Conservation (phyloP, 2,797 vertebrate genomes). For the Sphaeramia orbicularis region DNA sequence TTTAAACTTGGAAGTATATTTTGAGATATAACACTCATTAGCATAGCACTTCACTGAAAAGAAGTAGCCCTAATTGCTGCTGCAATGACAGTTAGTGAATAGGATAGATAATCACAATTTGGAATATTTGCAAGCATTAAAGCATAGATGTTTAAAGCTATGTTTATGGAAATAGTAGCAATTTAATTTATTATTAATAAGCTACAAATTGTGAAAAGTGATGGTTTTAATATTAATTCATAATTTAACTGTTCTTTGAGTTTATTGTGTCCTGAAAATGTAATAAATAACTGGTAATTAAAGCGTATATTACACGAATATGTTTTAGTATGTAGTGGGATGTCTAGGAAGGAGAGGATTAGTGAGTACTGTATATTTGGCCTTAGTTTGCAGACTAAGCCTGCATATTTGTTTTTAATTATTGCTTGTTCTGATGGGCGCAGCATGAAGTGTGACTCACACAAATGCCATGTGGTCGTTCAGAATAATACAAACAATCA, state of each 20-base stretch:
- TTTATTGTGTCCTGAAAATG: slow-evolving; percentile 48
- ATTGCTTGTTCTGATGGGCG: slow-evolving; percentile 79
- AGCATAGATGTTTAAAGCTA: slow-evolving; percentile 38
- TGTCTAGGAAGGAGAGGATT: slow-evolving; percentile 17
- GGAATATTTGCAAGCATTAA: slow-evolving; percentile 46
- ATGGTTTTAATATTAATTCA: slow-evolving; percentile 58
- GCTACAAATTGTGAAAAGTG: slow-evolving; percentile 50
- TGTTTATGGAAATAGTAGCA: slow-evolving; percentile 46
- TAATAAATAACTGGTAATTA: slow-evolving; percentile 40
- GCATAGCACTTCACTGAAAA: slow-evolving; percentile 43
- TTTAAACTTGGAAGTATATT: slow-evolving; percentile 48
- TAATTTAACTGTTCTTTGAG: slow-evolving; percentile 46
- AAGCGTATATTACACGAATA: slow-evolving; percentile 36
- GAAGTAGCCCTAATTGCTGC: slow-evolving; percentile 44
- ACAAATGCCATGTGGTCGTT: slow-evolving; percentile 83
- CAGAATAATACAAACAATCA: slow-evolving; percentile 71
- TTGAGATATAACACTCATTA: slow-evolving; percentile 71
- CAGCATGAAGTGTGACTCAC: slow-evolving; percentile 73
- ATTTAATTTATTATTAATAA: slow-evolving; percentile 63
- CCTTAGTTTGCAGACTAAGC: slow-evolving; percentile 55
- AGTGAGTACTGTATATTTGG: slow-evolving; percentile 29
- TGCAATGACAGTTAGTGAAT: slow-evolving; percentile 29
- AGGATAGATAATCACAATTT: slow-evolving; percentile 34
- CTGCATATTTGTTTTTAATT: slow-evolving; percentile 80
- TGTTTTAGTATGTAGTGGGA: slow-evolving; percentile 39